Conservation (phyloP, 2,888 invertebrate species). For the Serripes groenlandicus region DNA sequence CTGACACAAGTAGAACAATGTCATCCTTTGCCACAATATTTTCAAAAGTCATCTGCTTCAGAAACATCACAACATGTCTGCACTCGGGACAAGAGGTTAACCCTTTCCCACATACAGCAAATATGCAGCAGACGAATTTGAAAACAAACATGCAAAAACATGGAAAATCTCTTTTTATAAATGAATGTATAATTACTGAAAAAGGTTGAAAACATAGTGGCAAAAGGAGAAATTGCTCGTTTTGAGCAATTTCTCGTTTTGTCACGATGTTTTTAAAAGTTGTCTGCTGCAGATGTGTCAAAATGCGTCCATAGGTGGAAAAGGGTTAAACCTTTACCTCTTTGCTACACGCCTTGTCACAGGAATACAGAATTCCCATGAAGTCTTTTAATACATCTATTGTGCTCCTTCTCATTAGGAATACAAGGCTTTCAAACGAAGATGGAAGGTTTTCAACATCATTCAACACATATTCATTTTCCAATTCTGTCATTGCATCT, state of each 20-base stretch:
- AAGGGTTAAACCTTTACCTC: not conserved
- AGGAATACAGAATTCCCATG: slow-evolving; percentile 43
- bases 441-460: slow-evolving; percentile 37
- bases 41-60: no score
- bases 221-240: not conserved
- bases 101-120: no score
- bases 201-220: not conserved
- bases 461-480: slow-evolving; percentile 3
- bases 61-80: no score
- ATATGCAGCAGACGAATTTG: no score
- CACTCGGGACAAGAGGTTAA: no score
- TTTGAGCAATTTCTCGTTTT: not conserved
- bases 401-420: slow-evolving; percentile 40
- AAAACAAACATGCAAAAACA: no score
- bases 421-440: slow-evolving; percentile 48
- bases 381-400: slow-evolving; percentile 26
- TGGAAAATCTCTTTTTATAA: no score
- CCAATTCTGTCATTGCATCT: slow-evolving; percentile 11
- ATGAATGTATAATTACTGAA: no score
- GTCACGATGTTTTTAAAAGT: not conserved
- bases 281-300: not conserved
- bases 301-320: not conserved
- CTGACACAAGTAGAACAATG: no score
- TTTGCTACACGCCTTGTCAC: slow-evolving; percentile 36
- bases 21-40: no score